Conservation (phyloP, 2,113 vertebrate species). For the Gambusia holbrooki region DNA sequence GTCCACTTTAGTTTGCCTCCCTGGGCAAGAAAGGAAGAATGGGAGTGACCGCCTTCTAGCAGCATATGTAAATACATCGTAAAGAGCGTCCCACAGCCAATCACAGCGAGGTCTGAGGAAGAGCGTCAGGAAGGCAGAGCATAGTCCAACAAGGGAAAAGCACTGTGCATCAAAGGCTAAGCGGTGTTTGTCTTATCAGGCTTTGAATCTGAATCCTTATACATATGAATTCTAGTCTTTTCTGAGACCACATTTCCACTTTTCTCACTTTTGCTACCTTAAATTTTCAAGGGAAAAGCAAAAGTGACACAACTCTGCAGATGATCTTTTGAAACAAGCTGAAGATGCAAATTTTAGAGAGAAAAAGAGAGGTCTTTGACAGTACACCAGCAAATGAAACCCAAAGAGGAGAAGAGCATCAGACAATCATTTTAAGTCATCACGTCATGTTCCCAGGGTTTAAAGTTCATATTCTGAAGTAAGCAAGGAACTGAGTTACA, state of each 20-base stretch:
- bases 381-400: no score
- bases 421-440: no score
- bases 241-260: neutral
- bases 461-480: no score
- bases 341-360: neutral
- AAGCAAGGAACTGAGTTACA: no score
- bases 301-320: neutral
- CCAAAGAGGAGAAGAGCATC: no score
- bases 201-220: neutral
- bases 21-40: slow-evolving; percentile 44
- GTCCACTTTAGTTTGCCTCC: slow-evolving; percentile 50
- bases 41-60: slow-evolving; percentile 64
- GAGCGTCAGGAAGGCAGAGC: slow-evolving; percentile 63
- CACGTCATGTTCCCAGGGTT: no score
- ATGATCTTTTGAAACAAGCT: neutral
- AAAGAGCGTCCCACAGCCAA: slow-evolving; percentile 49
- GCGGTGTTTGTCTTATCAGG: neutral
- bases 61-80: slow-evolving; percentile 47
- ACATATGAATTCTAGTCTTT: neutral
- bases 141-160: slow-evolving; percentile 37
- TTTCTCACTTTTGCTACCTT: neutral
- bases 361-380: no score
- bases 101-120: slow-evolving; percentile 33
- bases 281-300: neutral
- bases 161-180: slow-evolving; percentile 3